Base-by-base conservation (phyloP, 1,140 invertebrate species). In the Hypothenemus hampei region DNA sequence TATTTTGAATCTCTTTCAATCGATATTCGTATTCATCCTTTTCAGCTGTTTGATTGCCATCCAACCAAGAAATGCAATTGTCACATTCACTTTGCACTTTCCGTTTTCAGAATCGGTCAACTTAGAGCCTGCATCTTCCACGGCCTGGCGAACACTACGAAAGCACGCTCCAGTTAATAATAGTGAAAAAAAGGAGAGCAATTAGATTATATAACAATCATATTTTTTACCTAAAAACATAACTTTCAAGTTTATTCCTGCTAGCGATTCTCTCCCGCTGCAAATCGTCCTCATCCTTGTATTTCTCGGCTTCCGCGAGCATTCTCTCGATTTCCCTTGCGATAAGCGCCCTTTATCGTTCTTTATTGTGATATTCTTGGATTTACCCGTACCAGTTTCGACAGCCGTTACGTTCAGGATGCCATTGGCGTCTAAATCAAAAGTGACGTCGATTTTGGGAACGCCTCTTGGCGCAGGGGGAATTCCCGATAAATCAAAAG, bases 171-270 rank as follows among this genome's bases (percentile, higher is more conserved):
- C n/a, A n/a, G n/a, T n/a, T n/a, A n/a, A n/a, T n/a, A n/a, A 19
- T 6, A 21, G 18, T 43, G 10, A 5, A 19, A 21, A 3, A 11
- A 7, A 7, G 1, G 8, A 2, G 16, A 11, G 1, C 2, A 2
- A 43, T 4, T 11, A 43, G 22, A 43, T 11, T 8, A 1, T 3
- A n/a, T n/a, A n/a, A n/a, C n/a, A n/a, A n/a, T n/a, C n/a, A 7
- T 7, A 43, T 10, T 43, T n/a, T n/a, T n/a, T 48, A 56, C 53
- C 53, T 79, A 71, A 85, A 89, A 8, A 81, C 77, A 62, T 89
- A 89, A 54, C 76, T 77, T 70, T 89, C 87, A 3, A 89, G 68
- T 44, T 76, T 72, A 65, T 89, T 89, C 58, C 84, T 81, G 31
- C 81, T 76, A 0, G 73, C 61, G 19, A 88, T 77, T 23, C 79